A percentile compares a stretch with the other conserved stretches of the same genome.
Conservation (phyloP, 2,113 vertebrate species). For the Tetrao urogallus region DNA sequence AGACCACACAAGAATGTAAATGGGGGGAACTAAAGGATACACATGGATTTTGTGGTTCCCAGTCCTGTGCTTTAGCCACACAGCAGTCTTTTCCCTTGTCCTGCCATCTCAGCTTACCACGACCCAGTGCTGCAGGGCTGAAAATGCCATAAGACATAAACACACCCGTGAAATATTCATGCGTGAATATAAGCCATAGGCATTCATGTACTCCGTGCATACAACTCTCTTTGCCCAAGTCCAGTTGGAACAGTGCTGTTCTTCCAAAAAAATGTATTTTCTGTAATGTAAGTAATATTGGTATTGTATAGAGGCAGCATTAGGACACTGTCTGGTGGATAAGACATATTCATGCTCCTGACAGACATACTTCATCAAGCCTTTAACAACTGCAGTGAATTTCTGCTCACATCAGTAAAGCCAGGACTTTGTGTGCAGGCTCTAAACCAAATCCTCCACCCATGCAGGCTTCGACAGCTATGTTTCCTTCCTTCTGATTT, state of each 20-base stretch:
- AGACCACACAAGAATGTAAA: background rate
- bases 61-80: background rate
- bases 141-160: background rate
- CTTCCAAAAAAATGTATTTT: background rate
- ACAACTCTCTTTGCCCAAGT: background rate
- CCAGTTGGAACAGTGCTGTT: background rate
- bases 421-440: background rate
- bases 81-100: background rate
- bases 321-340: background rate
- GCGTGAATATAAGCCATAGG: background rate
- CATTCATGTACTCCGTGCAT: background rate
- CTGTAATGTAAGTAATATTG: background rate
- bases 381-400: background rate
- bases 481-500: background rate
- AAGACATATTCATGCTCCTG: background rate
- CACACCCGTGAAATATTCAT: background rate
- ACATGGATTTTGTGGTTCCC: background rate
- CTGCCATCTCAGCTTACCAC: background rate
- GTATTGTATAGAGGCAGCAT: background rate
- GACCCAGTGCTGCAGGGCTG: background rate
- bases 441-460: conserved; percentile 18
- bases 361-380: background rate
- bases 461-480: background rate
- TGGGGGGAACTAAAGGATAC: background rate
- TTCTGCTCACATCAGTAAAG: conserved; percentile 8